Conservation (phyloP, 92 coral and sea anemone species). For the Montipora capitata region DNA sequence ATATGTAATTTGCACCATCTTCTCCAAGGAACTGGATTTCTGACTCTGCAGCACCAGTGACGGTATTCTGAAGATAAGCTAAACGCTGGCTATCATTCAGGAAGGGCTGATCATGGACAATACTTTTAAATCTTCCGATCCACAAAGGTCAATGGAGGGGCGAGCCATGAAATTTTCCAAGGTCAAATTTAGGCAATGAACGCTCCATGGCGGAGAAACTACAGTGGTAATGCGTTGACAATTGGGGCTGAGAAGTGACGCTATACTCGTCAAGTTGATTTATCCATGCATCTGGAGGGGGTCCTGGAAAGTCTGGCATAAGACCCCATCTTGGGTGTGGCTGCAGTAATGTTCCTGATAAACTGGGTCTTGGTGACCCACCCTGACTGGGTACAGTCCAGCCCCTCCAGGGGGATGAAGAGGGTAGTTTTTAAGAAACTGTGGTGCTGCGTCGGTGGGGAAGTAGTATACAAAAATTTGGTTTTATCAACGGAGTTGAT, state of each 20-base stretch:
- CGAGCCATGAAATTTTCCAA: conserved; percentile 61
- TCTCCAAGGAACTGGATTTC: conserved; percentile 73
- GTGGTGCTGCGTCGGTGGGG: too few relatives aligned
- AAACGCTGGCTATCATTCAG: conserved; percentile 62
- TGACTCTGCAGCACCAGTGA: conserved; percentile 45
- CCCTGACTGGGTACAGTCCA: conserved; percentile 48
- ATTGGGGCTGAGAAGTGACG: conserved; percentile 8
- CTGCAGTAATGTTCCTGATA: conserved; percentile 17
- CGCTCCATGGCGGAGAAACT: conserved; percentile 57
- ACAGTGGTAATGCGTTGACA: conserved; percentile 29
- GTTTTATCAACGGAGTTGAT: too few relatives aligned
- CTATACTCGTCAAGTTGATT: conserved; percentile 51
- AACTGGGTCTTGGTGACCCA: conserved; percentile 10
- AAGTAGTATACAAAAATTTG: too few relatives aligned
- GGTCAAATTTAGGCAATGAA: conserved; percentile 63
- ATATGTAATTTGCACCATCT: conserved; percentile 59
- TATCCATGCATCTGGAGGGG: conserved; percentile 71
- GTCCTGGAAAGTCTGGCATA: conserved; percentile 63
- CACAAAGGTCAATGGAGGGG: conserved; percentile 64
- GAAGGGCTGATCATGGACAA: conserved; percentile 63
- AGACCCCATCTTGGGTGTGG: conserved; percentile 64
- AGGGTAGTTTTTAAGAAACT: too few relatives aligned
- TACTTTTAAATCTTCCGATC: conserved; percentile 62
- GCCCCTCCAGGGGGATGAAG: conserved; percentile 32
- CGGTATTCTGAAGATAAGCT: conserved; percentile 60